Conservation (phyloP, 2,113 vertebrate species). For the Tapirus terrestris region DNA sequence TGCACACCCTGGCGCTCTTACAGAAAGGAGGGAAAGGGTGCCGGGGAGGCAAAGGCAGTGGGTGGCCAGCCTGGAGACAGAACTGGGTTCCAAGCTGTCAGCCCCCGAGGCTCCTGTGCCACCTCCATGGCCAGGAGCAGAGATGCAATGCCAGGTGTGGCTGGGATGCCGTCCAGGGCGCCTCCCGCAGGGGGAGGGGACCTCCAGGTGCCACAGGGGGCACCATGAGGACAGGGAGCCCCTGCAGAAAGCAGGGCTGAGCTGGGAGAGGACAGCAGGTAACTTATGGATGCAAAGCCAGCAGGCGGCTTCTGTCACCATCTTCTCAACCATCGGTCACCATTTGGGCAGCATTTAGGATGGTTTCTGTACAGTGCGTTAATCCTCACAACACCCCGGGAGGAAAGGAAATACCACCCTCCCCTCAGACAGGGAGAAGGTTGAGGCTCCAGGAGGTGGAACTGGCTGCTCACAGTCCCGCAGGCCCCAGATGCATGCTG, state of each 20-base stretch:
- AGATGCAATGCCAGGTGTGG: background rate
- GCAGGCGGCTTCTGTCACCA: background rate
- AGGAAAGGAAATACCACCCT: background rate
- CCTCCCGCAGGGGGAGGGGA: background rate
- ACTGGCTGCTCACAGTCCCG: accelerated
- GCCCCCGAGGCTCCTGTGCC: background rate
- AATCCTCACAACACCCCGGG: background rate
- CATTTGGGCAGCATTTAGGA: background rate
- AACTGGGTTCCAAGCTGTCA: background rate
- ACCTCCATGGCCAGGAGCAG: accelerated
- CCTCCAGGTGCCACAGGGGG: background rate
- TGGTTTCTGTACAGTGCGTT: background rate
- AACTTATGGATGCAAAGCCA: too few relatives aligned
- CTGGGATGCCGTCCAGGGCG: background rate
- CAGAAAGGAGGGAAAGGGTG: background rate
- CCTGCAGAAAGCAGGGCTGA: background rate
- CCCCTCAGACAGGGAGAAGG: accelerated
- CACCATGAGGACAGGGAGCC: accelerated
- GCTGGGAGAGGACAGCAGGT: background rate
- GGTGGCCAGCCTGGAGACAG: background rate
- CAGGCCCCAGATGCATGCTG: background rate
- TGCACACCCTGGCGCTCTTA: accelerated
- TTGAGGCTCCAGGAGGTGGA: background rate
- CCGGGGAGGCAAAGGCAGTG: accelerated
- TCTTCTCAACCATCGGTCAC: too few relatives aligned